Conservation (phyloP, 1,140 invertebrate genomes). For the Brachionus rotundiformis region DNA sequence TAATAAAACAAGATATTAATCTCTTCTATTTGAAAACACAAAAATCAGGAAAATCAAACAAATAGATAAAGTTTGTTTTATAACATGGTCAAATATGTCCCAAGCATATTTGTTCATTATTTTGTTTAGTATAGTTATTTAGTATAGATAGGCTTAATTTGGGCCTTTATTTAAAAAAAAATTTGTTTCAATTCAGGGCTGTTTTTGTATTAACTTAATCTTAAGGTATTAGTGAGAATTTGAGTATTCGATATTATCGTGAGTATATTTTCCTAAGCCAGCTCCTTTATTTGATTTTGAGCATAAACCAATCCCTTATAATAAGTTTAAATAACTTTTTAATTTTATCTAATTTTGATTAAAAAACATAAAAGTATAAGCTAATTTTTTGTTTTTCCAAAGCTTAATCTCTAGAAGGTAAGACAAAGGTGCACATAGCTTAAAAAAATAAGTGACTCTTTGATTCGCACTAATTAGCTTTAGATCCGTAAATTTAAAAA, state of each 20-base stretch:
- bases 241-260: neutral
- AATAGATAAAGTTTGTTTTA: slow-evolving; percentile 12
- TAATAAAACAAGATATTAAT: slow-evolving; percentile 7
- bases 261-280: slow-evolving; percentile 14
- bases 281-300: slow-evolving; percentile 8
- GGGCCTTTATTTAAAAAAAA: neutral
- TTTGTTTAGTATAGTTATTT: neutral
- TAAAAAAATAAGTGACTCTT: neutral
- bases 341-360: neutral
- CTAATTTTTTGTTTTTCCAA: neutral
- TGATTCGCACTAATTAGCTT: neutral
- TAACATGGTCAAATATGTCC: slow-evolving; percentile 18
- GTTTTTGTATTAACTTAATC: slow-evolving; percentile 9
- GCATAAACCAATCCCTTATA: neutral
- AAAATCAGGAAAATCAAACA: slow-evolving; percentile 19
- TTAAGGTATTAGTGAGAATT: slow-evolving; percentile 9
- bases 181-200: slow-evolving; percentile 7
- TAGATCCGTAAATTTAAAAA: no score
- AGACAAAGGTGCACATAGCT: neutral
- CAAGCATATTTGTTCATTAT: slow-evolving; percentile 8
- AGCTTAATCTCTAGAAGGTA: neutral
- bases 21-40: slow-evolving; percentile 2
- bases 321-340: slow-evolving; percentile 22
- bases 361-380: neutral
- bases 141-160: neutral